A percentile compares a stretch with the other conserved stretches of the same genome.
phyloP scores from a whole-genome alignment of 2,888 invertebrate species.

The Pegoplata infirma region DNA sequence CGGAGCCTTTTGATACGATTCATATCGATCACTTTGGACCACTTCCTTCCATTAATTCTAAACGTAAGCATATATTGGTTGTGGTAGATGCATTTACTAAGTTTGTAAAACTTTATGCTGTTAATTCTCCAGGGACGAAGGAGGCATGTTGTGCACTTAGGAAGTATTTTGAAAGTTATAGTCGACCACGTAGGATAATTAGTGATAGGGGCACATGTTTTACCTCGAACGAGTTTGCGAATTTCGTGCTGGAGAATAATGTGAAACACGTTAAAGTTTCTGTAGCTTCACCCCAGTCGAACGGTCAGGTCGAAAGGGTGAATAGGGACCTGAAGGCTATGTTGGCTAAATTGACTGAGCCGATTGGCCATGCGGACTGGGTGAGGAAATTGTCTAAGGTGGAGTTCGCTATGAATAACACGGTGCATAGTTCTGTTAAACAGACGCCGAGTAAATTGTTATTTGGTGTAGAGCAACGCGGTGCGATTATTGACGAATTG shows the following conservation, averaged over 20 bases:
- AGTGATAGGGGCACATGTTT: constrained; percentile 10
- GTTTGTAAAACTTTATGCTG: too few species aligned
- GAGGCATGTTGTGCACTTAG: too few species aligned
- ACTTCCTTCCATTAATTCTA: constrained; percentile 3
- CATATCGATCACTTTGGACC: constrained; percentile 20
- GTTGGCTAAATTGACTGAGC: constrained; percentile 35
- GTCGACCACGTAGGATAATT: not conserved
- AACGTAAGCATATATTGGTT: constrained; percentile 1
- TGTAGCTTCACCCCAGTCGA: constrained; percentile 29
- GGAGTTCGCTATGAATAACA: constrained; percentile 37
- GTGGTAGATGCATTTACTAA: too few species aligned
- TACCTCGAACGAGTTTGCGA: constrained; percentile 13
- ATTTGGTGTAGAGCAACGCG: constrained; percentile 45
- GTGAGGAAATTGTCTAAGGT: constrained; percentile 7
- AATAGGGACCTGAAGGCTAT: constrained; percentile 17
- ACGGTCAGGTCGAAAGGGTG: too few species aligned
- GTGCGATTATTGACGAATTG: constrained; percentile 41
- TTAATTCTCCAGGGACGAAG: too few species aligned
- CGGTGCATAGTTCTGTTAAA: constrained; percentile 12
- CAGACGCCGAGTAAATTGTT: constrained; percentile 27
- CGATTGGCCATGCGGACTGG: constrained; percentile 37
- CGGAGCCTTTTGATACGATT: constrained; percentile 4
- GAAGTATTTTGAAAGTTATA: too few species aligned
- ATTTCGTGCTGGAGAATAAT: constrained; percentile 2
- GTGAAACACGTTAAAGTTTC: not conserved